Conservation (phyloP, 2,113 vertebrate species). For the Fregetta grallaria region DNA sequence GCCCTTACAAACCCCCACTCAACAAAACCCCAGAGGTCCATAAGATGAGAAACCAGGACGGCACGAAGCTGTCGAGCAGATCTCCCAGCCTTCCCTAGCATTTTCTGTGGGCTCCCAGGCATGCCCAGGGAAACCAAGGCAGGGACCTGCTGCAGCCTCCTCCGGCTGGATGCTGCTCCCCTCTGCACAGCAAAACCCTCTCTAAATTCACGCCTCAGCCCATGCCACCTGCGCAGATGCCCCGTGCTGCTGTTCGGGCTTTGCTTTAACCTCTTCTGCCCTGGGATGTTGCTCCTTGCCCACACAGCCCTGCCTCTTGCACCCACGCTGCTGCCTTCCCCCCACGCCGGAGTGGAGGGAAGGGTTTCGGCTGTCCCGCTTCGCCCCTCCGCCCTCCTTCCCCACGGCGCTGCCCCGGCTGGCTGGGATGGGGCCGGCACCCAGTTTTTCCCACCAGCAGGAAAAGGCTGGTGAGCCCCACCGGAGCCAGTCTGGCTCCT, state of each 20-base stretch:
- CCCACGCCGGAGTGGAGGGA: fast-evolving
- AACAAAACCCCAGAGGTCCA: not conserved
- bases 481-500: constrained; percentile 85
- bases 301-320: not conserved
- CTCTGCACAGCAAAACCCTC: not conserved
- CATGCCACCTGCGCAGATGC: fast-evolving
- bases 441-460: constrained; percentile 51
- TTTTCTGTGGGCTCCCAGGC: not conserved
- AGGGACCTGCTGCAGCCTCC: not conserved
- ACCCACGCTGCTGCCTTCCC: fast-evolving
- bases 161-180: fast-evolving
- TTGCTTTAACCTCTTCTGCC: not conserved
- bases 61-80: fast-evolving
- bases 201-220: not conserved
- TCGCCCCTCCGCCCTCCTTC: not conserved
- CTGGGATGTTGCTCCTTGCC: not conserved
- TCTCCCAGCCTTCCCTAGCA: fast-evolving
- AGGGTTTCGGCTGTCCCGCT: not conserved
- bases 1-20: not conserved
- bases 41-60: not conserved
- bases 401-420: fast-evolving
- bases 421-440: not conserved
- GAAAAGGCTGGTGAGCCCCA: constrained; percentile 71
- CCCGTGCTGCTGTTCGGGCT: not conserved
- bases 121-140: fast-evolving